Percentiles rank a stretch among this genome's conserved stretches.
Conservation (phyloP, 2,113 vertebrate species). For the Oreochromis spilurus region DNA sequence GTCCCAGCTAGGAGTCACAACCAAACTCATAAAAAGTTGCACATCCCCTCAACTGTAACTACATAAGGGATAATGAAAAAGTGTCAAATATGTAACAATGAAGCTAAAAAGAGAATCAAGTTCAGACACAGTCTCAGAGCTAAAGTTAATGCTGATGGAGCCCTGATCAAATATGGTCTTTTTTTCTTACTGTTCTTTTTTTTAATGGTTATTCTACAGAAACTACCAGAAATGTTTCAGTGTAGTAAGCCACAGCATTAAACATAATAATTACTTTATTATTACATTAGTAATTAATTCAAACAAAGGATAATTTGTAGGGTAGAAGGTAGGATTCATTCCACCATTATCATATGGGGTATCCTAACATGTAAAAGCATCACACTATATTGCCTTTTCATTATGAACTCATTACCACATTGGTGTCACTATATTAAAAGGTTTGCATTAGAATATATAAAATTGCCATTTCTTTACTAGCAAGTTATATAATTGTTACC, state of each 20-base stretch:
- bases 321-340: neutral
- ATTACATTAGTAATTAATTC: neutral
- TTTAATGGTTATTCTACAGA: neutral
- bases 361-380: neutral
- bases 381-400: neutral
- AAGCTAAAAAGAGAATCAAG: neutral
- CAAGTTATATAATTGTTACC: neutral
- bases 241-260: neutral
- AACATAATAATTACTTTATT: neutral
- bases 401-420: neutral
- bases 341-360: neutral
- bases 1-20: neutral
- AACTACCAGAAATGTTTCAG: neutral
- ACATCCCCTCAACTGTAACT: neutral
- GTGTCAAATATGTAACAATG: neutral
- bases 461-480: neutral
- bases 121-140: neutral
- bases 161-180: neutral
- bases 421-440: neutral
- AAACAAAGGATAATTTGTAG: neutral
- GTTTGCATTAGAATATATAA: neutral
- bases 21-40: constrained; percentile 17
- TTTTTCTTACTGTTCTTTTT: neutral
- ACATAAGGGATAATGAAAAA: neutral
- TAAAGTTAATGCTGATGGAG: neutral